phyloP scores from a whole-genome alignment of 2,888 invertebrate species.

The Melinaea menophilus region DNA sequence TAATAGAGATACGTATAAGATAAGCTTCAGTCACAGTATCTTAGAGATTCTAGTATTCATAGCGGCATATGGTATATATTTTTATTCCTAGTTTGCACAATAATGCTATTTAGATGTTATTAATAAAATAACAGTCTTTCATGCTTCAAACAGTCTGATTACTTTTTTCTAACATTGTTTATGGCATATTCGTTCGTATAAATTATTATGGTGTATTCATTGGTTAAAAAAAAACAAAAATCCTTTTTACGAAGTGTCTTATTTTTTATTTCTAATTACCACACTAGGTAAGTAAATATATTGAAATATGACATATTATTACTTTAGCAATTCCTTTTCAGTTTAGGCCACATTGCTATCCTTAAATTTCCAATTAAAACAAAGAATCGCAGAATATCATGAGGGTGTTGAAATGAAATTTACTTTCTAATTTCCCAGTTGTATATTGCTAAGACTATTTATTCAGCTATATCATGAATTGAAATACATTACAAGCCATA shows the following conservation, averaged over 20 bases:
- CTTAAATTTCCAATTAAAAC: constrained; percentile 74
- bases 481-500: constrained; percentile 39
- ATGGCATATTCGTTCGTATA: no score
- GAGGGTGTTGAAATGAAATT: constrained; percentile 68
- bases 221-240: no score
- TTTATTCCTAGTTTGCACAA: not conserved
- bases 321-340: constrained; percentile 10
- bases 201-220: no score
- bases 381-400: constrained; percentile 72
- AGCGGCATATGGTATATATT: constrained; percentile 3
- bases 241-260: no score
- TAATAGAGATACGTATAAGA: constrained; percentile 12
- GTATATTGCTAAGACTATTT: constrained; percentile 59
- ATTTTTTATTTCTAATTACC: no score
- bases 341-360: constrained; percentile 47
- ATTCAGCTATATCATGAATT: constrained; percentile 64
- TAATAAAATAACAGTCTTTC: no score
- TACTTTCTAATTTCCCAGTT: constrained; percentile 77
- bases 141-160: no score
- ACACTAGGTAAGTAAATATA: not conserved
- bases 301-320: constrained; percentile 9
- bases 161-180: no score
- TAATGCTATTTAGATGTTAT: no score
- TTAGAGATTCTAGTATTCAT: constrained; percentile 10
- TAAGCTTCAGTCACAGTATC: constrained; percentile 12